phyloP scores from a whole-genome alignment of 2,888 invertebrate species.

The Dasysyrphus tricinctus region DNA sequence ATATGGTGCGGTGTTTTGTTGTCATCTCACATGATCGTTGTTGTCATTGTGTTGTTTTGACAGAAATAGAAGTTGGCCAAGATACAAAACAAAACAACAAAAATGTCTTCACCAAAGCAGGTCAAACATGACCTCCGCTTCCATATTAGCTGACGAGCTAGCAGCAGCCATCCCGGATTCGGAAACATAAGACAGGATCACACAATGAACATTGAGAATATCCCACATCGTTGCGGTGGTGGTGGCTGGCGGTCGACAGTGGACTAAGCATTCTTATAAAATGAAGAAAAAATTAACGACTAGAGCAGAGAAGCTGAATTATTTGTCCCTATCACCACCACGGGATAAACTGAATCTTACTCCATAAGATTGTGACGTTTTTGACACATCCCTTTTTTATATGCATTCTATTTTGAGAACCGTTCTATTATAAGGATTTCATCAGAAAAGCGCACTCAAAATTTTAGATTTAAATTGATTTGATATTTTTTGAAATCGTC shows the following conservation, averaged over 20 bases:
- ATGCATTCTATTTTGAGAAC: no score
- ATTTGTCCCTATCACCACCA: no score
- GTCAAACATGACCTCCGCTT: conserved; percentile 73
- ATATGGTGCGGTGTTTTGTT: conserved; percentile 55
- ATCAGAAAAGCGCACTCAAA: no score
- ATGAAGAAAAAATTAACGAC: not conserved
- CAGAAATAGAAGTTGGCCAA: conserved; percentile 67
- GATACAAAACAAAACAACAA: conserved; percentile 5
- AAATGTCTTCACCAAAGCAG: conserved; percentile 55
- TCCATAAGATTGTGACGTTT: no score
- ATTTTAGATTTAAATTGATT: not conserved
- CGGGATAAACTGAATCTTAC: no score
- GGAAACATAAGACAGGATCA: conserved; percentile 51
- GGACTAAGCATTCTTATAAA: not conserved
- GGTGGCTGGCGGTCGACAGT: not conserved
- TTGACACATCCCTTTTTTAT: no score
- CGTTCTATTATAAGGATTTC: no score
- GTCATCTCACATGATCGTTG: conserved; percentile 61
- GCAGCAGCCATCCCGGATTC: conserved; percentile 51
- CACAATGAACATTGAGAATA: conserved; percentile 40
- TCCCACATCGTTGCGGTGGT: conserved; percentile 17
- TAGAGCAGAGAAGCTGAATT: not conserved
- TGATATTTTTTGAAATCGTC: not conserved
- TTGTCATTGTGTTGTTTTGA: conserved; percentile 50
- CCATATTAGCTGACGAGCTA: conserved; percentile 73